Conservation (phyloP, 2,888 invertebrate genomes). For the Chymomyza procnemis region DNA sequence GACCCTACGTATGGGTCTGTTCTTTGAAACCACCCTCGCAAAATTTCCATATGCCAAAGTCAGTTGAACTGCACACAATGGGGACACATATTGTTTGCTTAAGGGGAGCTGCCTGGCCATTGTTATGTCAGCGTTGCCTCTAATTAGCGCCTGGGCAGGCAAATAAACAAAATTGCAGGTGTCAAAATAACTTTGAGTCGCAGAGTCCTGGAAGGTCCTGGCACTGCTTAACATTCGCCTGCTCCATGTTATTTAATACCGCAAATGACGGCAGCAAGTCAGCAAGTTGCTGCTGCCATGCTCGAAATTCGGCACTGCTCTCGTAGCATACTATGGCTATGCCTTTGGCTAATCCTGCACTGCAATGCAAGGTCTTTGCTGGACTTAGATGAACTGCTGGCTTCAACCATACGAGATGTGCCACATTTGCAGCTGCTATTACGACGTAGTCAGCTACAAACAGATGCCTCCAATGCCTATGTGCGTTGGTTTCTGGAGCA, state of each 20-base stretch:
- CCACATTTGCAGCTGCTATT: slow-evolving; percentile 50
- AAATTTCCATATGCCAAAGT: slow-evolving; percentile 2
- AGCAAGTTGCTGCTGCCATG: background rate
- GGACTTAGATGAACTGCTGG: slow-evolving; percentile 30
- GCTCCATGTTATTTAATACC: background rate
- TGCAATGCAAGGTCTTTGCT: background rate
- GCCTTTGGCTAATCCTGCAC: background rate
- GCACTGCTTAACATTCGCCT: background rate
- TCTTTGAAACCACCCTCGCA: too few relatives aligned
- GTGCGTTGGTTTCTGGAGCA: slow-evolving; percentile 55
- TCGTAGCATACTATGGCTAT: slow-evolving; percentile 3
- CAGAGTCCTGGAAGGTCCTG: too few relatives aligned
- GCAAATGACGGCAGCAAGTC: background rate
- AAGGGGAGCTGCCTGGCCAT: background rate
- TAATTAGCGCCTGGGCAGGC: slow-evolving; percentile 48
- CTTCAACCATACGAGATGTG: slow-evolving; percentile 36
- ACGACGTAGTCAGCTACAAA: slow-evolving; percentile 26
- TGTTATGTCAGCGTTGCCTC: slow-evolving; percentile 21
- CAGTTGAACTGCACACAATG: background rate
- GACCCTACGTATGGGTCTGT: too few relatives aligned
- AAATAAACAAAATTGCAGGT: slow-evolving; percentile 66
- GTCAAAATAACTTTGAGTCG: slow-evolving; percentile 41
- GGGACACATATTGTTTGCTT: background rate
- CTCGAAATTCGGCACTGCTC: background rate
- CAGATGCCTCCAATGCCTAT: slow-evolving; percentile 53